A percentile compares a stretch with the other conserved stretches of the same genome.
Evolutionary conservation across 2,888 invertebrate genomes (phyloP).

Genomic region (Antheraea yamamai): DNA sequence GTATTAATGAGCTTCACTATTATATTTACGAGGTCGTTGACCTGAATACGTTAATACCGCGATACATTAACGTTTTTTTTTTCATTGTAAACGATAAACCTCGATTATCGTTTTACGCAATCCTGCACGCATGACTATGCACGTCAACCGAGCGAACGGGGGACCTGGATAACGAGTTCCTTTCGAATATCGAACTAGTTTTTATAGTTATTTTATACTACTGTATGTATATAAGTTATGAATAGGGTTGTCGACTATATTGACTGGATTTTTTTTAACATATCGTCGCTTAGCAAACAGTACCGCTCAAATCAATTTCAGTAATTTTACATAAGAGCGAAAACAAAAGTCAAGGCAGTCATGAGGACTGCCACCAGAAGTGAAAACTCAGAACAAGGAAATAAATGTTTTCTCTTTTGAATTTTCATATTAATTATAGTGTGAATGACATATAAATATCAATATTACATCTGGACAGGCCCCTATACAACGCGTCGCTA

Average conservation of each 20-base stretch:
- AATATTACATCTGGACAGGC: no score
- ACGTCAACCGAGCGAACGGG: not conserved
- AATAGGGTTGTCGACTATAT: not conserved
- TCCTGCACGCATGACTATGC: slow-evolving; percentile 13
- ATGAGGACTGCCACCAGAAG: no score
- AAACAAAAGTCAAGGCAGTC: no score
- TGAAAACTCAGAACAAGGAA: no score
- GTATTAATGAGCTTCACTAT: slow-evolving; percentile 1
- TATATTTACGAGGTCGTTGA: slow-evolving; percentile 33
- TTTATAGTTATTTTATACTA: not conserved
- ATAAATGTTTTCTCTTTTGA: no score
- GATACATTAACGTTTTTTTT: slow-evolving; percentile 26
- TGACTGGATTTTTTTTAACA: no score
- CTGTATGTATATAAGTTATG: not conserved
- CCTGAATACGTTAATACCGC: slow-evolving; percentile 31
- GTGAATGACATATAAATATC: no score
- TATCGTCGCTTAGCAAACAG: no score
- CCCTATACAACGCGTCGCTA: no score
- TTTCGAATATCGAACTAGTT: not conserved
- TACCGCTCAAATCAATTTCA: no score
- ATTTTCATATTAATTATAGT: no score
- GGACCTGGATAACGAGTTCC: not conserved
- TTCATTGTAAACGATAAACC: slow-evolving; percentile 37
- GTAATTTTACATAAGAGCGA: no score
- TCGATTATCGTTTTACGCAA: slow-evolving; percentile 31